phyloP scores from a whole-genome alignment of 2,888 invertebrate species.

The Lepidocyrtinus sp. region DNA sequence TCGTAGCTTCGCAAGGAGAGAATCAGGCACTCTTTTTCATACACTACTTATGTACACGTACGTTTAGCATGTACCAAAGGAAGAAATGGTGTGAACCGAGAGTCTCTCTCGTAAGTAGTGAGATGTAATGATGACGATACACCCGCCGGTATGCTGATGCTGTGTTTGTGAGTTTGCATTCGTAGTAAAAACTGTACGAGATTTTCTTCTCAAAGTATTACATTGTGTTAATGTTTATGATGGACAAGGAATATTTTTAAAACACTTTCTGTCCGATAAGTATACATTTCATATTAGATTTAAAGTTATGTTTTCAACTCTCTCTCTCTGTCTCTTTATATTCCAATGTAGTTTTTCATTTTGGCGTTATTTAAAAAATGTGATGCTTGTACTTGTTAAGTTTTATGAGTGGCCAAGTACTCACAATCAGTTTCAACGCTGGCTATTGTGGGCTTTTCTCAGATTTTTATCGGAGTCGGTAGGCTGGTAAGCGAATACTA shows the following conservation, averaged over 20 bases:
- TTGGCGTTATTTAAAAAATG: not conserved
- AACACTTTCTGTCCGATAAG: not conserved
- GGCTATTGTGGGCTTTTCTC: too few relatives aligned
- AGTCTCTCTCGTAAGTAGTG: not conserved
- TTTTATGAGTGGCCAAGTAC: too few relatives aligned
- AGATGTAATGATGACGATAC: not conserved
- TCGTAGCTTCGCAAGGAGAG: slow-evolving; percentile 14
- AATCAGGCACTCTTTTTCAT: not conserved
- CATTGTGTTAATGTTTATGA: not conserved
- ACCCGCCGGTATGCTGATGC: too few relatives aligned
- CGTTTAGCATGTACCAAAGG: not conserved
- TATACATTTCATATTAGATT: not conserved
- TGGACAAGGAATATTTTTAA: not conserved
- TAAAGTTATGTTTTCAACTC: not conserved
- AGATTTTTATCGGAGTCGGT: too few relatives aligned
- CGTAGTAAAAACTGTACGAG: not conserved
- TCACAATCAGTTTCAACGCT: too few relatives aligned
- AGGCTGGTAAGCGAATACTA: too few relatives aligned
- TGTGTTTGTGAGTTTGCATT: not conserved
- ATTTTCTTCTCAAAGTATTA: not conserved
- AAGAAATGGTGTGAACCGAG: not conserved
- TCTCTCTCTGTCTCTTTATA: too few relatives aligned
- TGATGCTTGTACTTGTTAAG: too few relatives aligned
- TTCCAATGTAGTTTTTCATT: too few relatives aligned
- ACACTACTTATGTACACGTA: not conserved